Conservation (phyloP, 2,888 invertebrate genomes). For the Ecdyonurus torrentis region DNA sequence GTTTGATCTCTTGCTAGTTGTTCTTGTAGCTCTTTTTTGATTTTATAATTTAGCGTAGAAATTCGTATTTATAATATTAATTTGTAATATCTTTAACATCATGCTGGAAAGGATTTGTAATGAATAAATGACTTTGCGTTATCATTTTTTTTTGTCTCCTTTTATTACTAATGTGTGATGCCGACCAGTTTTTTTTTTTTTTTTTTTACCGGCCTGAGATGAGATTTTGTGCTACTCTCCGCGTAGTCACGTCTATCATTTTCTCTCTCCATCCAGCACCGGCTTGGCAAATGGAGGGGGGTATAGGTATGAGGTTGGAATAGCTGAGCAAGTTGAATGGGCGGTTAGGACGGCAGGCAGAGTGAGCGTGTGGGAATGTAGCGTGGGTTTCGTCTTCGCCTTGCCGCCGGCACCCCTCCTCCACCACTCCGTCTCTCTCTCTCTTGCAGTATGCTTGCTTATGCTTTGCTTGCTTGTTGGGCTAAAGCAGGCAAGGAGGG, state of each 20-base stretch:
- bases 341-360: neutral
- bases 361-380: constrained; percentile 1
- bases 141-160: neutral
- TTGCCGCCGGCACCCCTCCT: neutral
- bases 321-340: constrained; percentile 2
- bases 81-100: no score
- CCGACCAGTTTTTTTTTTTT: neutral
- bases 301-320: neutral
- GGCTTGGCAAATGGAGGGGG: no score
- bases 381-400: neutral
- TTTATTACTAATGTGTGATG: neutral
- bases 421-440: neutral
- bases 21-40: no score
- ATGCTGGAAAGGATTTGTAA: no score
- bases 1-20: no score
- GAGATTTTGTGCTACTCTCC: neutral
- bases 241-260: no score
- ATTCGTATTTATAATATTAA: no score
- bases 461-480: neutral
- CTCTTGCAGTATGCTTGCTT: neutral
- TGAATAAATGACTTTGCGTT: neutral
- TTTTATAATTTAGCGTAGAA: no score
- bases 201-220: neutral
- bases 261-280: neutral
- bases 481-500: neutral